Conservation (phyloP, 2,797 vertebrate genomes). For the Sebastolobus altivelis region DNA sequence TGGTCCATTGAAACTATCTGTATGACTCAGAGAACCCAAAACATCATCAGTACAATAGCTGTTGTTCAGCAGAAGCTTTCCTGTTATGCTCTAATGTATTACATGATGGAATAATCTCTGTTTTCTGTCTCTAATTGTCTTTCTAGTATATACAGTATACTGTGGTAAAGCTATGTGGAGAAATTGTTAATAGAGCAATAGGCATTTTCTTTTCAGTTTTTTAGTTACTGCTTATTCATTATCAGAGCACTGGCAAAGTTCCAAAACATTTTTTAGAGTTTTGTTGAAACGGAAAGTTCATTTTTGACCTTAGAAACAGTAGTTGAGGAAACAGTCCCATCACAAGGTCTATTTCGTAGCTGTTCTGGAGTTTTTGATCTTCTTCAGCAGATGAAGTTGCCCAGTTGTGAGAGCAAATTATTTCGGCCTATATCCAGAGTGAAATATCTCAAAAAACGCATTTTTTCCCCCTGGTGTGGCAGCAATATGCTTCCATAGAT, state of each 20-base stretch:
- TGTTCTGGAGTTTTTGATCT: too few species aligned
- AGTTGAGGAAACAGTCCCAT: too few species aligned
- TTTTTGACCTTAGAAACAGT: background rate
- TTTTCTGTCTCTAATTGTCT: background rate
- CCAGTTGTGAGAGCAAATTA: too few species aligned
- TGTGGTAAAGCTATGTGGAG: background rate
- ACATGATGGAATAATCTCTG: conserved; percentile 1
- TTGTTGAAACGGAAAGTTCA: too few species aligned
- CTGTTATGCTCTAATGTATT: conserved; percentile 17
- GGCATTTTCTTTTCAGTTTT: background rate
- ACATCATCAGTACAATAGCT: background rate
- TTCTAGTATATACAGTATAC: background rate
- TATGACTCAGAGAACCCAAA: conserved; percentile 37
- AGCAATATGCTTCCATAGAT: too few species aligned
- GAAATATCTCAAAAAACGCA: too few species aligned
- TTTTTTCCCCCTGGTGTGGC: too few species aligned
- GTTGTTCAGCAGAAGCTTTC: conserved; percentile 22
- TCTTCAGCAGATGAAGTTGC: too few species aligned
- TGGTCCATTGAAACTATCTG: background rate
- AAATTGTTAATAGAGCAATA: background rate
- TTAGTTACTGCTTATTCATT: background rate
- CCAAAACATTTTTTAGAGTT: background rate
- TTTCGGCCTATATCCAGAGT: too few species aligned
- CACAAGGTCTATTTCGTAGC: too few species aligned
- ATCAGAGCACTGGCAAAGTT: background rate